Base-by-base conservation (phyloP, 2,113 vertebrate genomes). In the Miniopterus natalensis region DNA sequence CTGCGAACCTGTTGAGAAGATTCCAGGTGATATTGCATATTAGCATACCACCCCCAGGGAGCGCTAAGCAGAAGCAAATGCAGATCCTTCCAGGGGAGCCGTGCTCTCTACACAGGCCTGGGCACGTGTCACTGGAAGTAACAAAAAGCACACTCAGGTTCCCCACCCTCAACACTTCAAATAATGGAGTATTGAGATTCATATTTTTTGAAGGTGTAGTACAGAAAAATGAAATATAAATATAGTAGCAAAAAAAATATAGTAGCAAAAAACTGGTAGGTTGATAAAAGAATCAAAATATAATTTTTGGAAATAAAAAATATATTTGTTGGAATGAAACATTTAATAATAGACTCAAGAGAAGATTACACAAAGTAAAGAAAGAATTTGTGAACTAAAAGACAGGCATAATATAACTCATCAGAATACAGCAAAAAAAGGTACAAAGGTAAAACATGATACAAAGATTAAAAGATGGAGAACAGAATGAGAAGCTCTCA, bases 221-320 rank as follows among this genome's bases (percentile, higher is more conserved):
- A 21, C n/a, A 31, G 53, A 93, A 71, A 79, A 18, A 57, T 65
- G 66, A 91, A 89, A 95, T n/a, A 90, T 63, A 63, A 55, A 74
- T 53, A 40, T 71, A 31, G 55, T 78, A 79, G 45, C 87, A 87
- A 2, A 81, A 92, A 73, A 42, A 55, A 74, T 53, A 40, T 71
- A 31, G 55, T 78, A 79, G 45, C 87, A 87, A 2, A 81, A 92
- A 73, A 42, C 29, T 92, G 47, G 29, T 12, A 71, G 40, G 40
- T 70, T 71, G 65, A 29, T 15, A 70, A 79, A 92, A 86, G 47
- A 89, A 89, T 53, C 4, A 36, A 75, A 93, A 65, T 45, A 59
- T 5, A 85, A 29, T 79, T 90, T 96, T 66, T 73, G 65, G 78
- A 84, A 73, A 49, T 23, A 51, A 87, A 66, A 83, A 71, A 83